These are phyloP conservation scores for Melikaiella ostensackeni DNA, from an alignment of 2,888 invertebrate genomes.

Conservation along the genomic window DNA sequence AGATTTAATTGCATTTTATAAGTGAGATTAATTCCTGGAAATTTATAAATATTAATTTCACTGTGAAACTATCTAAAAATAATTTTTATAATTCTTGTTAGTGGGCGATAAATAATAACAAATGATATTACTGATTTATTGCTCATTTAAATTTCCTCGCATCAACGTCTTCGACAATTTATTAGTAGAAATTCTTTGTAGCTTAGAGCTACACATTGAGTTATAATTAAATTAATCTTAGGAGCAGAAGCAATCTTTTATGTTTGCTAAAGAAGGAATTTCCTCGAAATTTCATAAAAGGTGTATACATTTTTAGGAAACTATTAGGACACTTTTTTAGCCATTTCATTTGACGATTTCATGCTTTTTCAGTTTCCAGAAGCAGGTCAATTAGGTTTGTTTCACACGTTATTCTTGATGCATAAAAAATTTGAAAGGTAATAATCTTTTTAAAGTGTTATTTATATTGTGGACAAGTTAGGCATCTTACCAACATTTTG, in stretches of 20 bases:
- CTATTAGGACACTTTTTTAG: no score
- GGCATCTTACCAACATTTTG: slow-evolving; percentile 3
- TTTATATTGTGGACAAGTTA: background rate
- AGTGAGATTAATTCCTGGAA: slow-evolving; percentile 1
- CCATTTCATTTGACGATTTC: background rate
- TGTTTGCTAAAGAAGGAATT: background rate
- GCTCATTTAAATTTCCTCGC: slow-evolving; percentile 12
- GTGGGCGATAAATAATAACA: slow-evolving; percentile 22
- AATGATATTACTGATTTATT: slow-evolving; percentile 19
- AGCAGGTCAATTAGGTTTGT: no score
- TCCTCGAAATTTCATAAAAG: background rate
- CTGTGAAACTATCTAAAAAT: background rate
- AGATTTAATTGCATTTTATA: background rate
- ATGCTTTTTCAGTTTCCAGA: background rate
- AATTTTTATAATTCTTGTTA: slow-evolving; percentile 13
- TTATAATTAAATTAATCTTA: slow-evolving; percentile 2
- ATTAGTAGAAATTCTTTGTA: slow-evolving; percentile 32
- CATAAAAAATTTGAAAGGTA: no score
- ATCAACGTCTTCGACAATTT: slow-evolving; percentile 35
- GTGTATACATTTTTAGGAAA: no score
- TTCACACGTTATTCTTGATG: no score
- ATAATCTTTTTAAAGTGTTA: no score
- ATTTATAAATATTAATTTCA: background rate
- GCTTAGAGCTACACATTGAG: background rate
- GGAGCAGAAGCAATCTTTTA: background rate